These are phyloP conservation scores for Silurus meridionalis DNA, from an alignment of 2,113 vertebrate species.

Conservation along the genomic window DNA sequence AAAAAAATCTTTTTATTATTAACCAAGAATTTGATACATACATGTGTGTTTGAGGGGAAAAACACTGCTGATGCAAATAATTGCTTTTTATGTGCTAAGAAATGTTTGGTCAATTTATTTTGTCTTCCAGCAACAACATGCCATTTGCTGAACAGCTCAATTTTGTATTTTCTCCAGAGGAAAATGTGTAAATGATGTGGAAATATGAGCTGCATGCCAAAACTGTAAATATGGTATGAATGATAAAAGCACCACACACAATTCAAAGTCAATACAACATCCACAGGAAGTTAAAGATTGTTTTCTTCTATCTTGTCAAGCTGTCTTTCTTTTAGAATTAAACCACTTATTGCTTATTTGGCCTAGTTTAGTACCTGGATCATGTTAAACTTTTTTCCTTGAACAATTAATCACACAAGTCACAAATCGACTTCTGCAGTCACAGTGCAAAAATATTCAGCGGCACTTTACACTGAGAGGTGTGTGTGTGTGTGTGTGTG, in stretches of 20 bases:
- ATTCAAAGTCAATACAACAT: constrained; percentile 14
- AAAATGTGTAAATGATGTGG: constrained; percentile 29
- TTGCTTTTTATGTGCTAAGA: constrained; percentile 13
- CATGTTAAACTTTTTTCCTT: not conserved
- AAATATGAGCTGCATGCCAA: constrained; percentile 34
- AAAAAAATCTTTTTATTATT: not conserved
- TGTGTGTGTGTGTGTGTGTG: constrained; percentile 15
- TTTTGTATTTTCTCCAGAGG: constrained; percentile 11
- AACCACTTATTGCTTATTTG: not conserved
- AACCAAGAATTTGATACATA: not conserved
- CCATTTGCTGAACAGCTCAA: constrained; percentile 20
- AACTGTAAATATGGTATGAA: constrained; percentile 7
- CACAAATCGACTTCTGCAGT: constrained; percentile 20
- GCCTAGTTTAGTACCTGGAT: not conserved
- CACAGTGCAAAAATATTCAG: constrained; percentile 1
- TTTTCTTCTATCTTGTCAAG: not conserved
- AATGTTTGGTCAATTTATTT: constrained; percentile 21
- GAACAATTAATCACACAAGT: constrained; percentile 26
- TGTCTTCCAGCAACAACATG: constrained; percentile 12
- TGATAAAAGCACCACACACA: not conserved
- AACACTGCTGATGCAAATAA: constrained; percentile 10
- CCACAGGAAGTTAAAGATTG: not conserved
- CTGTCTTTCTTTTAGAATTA: not conserved
- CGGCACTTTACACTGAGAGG: not conserved
- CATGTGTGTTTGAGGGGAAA: not conserved